Conservation (phyloP, 2,888 invertebrate genomes). For the Serrognathus titanus region DNA sequence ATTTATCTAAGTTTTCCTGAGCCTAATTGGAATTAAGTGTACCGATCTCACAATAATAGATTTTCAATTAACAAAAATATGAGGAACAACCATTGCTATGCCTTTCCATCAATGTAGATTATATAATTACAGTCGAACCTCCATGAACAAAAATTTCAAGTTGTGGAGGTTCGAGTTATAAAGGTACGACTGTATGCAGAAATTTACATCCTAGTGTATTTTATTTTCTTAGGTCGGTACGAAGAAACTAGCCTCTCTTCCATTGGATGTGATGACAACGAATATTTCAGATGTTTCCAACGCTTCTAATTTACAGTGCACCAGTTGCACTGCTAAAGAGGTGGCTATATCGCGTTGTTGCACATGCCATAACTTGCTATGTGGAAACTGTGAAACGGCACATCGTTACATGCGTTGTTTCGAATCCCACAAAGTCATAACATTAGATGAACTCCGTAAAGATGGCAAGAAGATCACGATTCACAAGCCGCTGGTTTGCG, state of each 20-base stretch:
- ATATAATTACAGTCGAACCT: too few relatives aligned
- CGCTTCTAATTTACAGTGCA: conserved; percentile 67
- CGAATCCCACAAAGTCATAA: conserved; percentile 88
- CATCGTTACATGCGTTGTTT: conserved; percentile 97
- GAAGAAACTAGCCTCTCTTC: conserved; percentile 75
- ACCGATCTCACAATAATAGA: too few relatives aligned
- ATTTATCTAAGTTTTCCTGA: too few relatives aligned
- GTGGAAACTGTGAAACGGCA: conserved; percentile 91
- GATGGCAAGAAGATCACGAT: conserved; percentile 75
- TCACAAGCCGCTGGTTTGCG: conserved; percentile 86
- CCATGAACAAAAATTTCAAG: too few relatives aligned
- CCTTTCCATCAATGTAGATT: too few relatives aligned
- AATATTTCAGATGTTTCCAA: conserved; percentile 81
- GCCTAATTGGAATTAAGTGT: too few relatives aligned
- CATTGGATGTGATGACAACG: conserved; percentile 82
- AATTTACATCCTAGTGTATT: background rate
- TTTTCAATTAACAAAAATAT: too few relatives aligned
- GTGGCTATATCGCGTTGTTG: conserved; percentile 90
- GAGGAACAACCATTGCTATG: too few relatives aligned
- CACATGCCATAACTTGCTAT: conserved; percentile 92
- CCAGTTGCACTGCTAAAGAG: conserved; percentile 94
- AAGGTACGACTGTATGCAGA: too few relatives aligned
- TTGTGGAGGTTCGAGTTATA: too few relatives aligned
- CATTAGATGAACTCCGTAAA: conserved; percentile 81
- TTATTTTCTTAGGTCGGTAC: conserved; percentile 58